Evolutionary conservation across 2,888 invertebrate species (phyloP).

Genomic region (Melinaea menophilus): DNA sequence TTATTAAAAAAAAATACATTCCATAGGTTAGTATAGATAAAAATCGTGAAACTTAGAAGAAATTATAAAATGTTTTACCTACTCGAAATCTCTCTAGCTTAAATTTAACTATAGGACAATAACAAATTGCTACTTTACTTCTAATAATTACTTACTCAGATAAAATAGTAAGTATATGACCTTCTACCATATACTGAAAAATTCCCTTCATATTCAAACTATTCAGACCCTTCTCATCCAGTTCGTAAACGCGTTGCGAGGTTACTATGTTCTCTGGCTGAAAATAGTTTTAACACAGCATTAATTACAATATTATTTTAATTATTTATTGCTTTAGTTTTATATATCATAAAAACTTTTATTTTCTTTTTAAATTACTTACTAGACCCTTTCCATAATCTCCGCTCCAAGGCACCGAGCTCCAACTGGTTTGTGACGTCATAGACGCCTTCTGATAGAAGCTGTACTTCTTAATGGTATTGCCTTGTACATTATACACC

Average conservation of each 20-base stretch:
- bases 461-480: slow-evolving; percentile 57
- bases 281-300: slow-evolving; percentile 15
- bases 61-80: no score
- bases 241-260: slow-evolving; percentile 58
- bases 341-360: no score
- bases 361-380: slow-evolving; percentile 25
- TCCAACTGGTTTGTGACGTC: slow-evolving; percentile 54
- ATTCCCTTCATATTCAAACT: slow-evolving; percentile 53
- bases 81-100: no score
- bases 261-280: slow-evolving; percentile 66
- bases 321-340: no score
- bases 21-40: no score
- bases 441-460: slow-evolving; percentile 47
- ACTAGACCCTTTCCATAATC: slow-evolving; percentile 45
- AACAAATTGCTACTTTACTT: neutral
- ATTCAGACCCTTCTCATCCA: slow-evolving; percentile 53
- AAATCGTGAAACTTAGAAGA: no score
- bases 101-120: no score
- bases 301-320: neutral
- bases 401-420: slow-evolving; percentile 55
- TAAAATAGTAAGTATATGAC: slow-evolving; percentile 57
- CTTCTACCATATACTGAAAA: slow-evolving; percentile 62
- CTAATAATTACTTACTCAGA: slow-evolving; percentile 54
- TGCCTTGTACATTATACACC: slow-evolving; percentile 55
- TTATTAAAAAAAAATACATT: no score